Base-by-base conservation (phyloP, 2,113 vertebrate species). In the Ailuropoda melanoleuca region DNA sequence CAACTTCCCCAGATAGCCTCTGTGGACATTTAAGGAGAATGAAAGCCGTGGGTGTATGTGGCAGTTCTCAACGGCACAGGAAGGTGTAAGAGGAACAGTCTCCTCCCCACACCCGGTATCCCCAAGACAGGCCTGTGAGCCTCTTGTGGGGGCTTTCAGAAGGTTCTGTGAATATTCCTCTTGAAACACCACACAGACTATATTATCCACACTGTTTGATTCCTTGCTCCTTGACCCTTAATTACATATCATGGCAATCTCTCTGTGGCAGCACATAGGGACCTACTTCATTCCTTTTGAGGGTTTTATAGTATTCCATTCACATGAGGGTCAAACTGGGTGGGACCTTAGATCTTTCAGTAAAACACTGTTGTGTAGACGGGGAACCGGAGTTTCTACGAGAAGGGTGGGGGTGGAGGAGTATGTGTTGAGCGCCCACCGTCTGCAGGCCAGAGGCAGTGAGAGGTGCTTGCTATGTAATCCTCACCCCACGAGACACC, bases 21-120 rank as follows among this genome's bases (percentile, higher is more conserved):
- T 68, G 31, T 9, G 56, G 56, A 74, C 81, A 48, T 29, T 60
- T 15, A 17, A 19, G 34, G 43, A 29, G 43, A 34, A 15, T 7
- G 43, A 60, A 48, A 19, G 26, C 4, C 6, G 0, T 1, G 4
- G 23, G 2, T 0, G 2, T 4, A 0, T 6, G 1, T n/a, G 31
- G 39, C 17, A 2, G 26, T 21, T 53, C 46, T 70, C 3, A 31
- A 64, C 7, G 19, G 19, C 2, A 2, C 5, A 4, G 43, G 4
- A 39, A 56, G 29, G 3, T 31, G 0, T n/a, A 23, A 26, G 34
- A 3, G 15, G 8, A 43, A 46, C 2, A 14, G 60, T 48, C 46
- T 43, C 37, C 34, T 48, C 29, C 11, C 56, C 46, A 14, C 3
- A 11, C 21, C 26, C 9, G 0, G 10, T 60, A 46, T 60, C 50